Conservation (phyloP, 2,888 invertebrate species). For the Smittia aterrima region DNA sequence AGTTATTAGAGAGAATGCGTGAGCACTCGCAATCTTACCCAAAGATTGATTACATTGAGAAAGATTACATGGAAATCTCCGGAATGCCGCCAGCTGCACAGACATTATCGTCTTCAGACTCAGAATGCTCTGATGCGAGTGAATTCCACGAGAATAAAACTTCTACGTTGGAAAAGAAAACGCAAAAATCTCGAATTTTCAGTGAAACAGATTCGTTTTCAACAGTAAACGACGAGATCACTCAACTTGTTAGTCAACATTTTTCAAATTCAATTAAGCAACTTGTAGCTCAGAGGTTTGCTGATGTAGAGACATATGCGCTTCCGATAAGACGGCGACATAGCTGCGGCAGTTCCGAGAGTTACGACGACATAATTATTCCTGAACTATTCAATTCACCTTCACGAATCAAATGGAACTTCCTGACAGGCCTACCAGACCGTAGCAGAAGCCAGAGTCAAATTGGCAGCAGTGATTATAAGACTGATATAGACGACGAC, state of each 20-base stretch:
- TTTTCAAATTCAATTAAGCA: conserved; percentile 47
- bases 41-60: conserved; percentile 27
- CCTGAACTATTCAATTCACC: conserved; percentile 54
- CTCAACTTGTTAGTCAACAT: conserved; percentile 36
- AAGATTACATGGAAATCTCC: not conserved
- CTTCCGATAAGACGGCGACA: conserved; percentile 47
- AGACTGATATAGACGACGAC: conserved; percentile 41
- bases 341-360: conserved; percentile 20
- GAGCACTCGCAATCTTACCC: conserved; percentile 28
- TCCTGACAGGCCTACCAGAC: conserved; percentile 47
- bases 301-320: conserved; percentile 22
- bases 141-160: conserved; percentile 51
- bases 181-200: conserved; percentile 47
- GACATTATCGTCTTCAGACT: conserved; percentile 50
- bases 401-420: conserved; percentile 54
- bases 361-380: conserved; percentile 47
- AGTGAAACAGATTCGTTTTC: conserved; percentile 44
- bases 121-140: conserved; percentile 52
- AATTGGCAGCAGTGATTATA: conserved; percentile 37
- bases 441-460: conserved; percentile 39
- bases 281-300: conserved; percentile 20
- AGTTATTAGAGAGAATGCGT: conserved; percentile 10
- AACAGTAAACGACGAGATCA: conserved; percentile 36
- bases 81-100: conserved; percentile 45
- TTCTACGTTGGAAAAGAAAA: conserved; percentile 50